phyloP scores from a whole-genome alignment of 2,888 invertebrate genomes.

The Callosobruchus maculatus region DNA sequence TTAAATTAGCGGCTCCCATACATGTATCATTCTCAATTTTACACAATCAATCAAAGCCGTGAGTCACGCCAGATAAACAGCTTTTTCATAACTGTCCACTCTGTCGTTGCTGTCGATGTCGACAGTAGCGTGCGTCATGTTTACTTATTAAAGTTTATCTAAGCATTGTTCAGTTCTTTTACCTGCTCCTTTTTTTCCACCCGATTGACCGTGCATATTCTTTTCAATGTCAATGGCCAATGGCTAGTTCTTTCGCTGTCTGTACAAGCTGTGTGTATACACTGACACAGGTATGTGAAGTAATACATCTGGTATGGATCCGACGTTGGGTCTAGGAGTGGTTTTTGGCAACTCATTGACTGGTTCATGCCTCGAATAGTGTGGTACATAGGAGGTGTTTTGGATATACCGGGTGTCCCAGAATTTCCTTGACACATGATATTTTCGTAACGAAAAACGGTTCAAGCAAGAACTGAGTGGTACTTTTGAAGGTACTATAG shows the following conservation, averaged over 20 bases:
- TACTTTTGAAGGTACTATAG: too few relatives aligned
- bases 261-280: too few relatives aligned
- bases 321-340: background rate
- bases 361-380: background rate
- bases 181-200: background rate
- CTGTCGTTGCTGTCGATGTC: background rate
- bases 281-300: background rate
- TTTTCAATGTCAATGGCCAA: background rate
- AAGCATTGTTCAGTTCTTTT: background rate
- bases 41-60: slow-evolving; percentile 21
- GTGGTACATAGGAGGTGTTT: background rate
- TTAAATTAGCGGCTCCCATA: slow-evolving; percentile 25
- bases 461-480: too few relatives aligned
- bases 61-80: slow-evolving; percentile 13
- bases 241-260: background rate
- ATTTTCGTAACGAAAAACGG: too few relatives aligned
- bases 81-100: slow-evolving; percentile 8
- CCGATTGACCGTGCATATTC: background rate
- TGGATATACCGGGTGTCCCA: background rate
- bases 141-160: background rate
- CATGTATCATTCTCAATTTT: slow-evolving; percentile 25
- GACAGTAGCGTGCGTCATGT: background rate
- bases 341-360: background rate
- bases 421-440: background rate
- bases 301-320: background rate